These are phyloP conservation scores for Archocentrus centrarchus DNA, from an alignment of 2,113 vertebrate genomes.

Conservation along the genomic window DNA sequence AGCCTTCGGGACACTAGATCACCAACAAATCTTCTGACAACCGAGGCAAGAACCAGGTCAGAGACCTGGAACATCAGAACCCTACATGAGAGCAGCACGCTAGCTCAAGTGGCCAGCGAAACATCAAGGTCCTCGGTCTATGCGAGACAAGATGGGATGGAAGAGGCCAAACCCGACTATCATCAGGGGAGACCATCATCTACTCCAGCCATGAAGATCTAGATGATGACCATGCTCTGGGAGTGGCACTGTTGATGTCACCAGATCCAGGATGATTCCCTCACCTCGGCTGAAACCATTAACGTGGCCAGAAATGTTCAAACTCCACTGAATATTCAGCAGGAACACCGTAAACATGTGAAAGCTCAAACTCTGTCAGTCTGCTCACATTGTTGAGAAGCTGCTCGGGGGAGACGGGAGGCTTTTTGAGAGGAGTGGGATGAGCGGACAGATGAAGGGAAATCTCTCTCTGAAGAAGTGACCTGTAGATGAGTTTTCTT, in stretches of 20 bases:
- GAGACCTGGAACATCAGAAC: too few species aligned
- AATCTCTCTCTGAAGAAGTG: not conserved
- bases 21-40: not conserved
- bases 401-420: not conserved
- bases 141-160: not conserved
- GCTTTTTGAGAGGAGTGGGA: not conserved
- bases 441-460: not conserved
- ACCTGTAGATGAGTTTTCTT: not conserved
- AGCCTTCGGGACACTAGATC: not conserved
- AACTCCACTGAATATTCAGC: too few species aligned
- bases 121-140: not conserved
- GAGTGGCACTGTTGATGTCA: too few species aligned
- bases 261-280: too few species aligned
- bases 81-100: too few species aligned
- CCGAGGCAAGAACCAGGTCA: too few species aligned
- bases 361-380: not conserved
- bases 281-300: too few species aligned
- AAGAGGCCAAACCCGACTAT: not conserved
- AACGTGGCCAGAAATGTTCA: too few species aligned
- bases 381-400: not conserved
- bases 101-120: not conserved
- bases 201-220: too few species aligned
- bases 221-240: too few species aligned
- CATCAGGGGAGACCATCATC: fast-evolving
- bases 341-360: too few species aligned